Evolutionary conservation across 2,888 invertebrate genomes (phyloP).

Genomic region (Dolomedes plantarius): DNA sequence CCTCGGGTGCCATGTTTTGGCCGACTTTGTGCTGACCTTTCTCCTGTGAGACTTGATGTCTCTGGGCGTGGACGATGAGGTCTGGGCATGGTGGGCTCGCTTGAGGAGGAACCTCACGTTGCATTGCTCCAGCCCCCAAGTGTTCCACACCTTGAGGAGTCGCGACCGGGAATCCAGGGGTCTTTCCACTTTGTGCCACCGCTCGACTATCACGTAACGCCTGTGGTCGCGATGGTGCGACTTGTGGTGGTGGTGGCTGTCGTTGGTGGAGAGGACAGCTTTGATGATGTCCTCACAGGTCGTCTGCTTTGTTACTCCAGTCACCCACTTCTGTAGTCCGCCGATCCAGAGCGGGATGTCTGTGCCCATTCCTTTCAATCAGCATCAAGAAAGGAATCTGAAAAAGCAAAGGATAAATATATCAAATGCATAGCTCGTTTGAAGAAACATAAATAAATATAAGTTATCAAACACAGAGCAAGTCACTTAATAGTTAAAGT

Average conservation of each 20-base stretch:
- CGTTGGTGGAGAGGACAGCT: constrained; percentile 80
- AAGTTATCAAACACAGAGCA: too few relatives aligned
- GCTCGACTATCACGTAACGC: constrained; percentile 79
- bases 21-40: constrained; percentile 33
- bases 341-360: constrained; percentile 86
- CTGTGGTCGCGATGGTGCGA: constrained; percentile 83
- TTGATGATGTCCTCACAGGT: constrained; percentile 87
- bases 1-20: constrained; percentile 64
- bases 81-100: constrained; percentile 72
- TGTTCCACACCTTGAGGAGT: constrained; percentile 86
- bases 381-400: constrained; percentile 62
- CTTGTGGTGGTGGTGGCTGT: constrained; percentile 76
- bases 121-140: constrained; percentile 85
- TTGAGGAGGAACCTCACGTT: constrained; percentile 79
- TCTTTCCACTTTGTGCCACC: constrained; percentile 81
- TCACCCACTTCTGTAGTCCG: constrained; percentile 87
- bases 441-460: too few relatives aligned
- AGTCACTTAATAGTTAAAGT: too few relatives aligned
- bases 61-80: constrained; percentile 66
- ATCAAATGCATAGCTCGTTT: not conserved
- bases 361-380: constrained; percentile 75
- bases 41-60: constrained; percentile 66
- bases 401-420: not conserved
- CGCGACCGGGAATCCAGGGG: constrained; percentile 84
- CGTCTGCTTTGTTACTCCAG: constrained; percentile 85